Evolutionary conservation across 2,113 vertebrate species (phyloP).

Genomic region (Catharus minimus): DNA sequence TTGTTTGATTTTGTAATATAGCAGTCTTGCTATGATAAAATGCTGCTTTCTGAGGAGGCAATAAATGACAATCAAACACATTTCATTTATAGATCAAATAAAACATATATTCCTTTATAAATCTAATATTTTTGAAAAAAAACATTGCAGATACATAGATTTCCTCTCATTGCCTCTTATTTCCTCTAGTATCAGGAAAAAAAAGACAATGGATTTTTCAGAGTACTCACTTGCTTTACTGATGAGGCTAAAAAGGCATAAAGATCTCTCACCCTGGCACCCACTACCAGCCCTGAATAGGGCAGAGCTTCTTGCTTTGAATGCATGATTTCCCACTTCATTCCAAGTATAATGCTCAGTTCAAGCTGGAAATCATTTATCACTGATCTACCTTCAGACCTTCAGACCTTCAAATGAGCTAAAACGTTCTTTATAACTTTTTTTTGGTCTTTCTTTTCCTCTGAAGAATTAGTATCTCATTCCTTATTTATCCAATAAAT

Average conservation of each 20-base stretch:
- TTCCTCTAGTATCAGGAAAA: background rate
- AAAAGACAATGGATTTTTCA: background rate
- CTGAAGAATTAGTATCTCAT: background rate
- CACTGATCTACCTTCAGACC: background rate
- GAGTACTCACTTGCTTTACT: background rate
- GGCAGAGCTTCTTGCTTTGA: background rate
- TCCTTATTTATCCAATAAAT: background rate
- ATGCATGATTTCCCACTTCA: background rate
- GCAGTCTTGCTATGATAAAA: background rate
- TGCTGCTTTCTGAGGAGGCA: background rate
- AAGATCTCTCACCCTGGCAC: background rate
- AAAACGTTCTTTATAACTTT: background rate
- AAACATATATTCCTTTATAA: background rate
- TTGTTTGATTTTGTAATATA: background rate
- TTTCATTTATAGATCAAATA: background rate
- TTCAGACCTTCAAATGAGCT: background rate
- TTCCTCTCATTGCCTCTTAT: background rate
- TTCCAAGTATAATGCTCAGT: background rate
- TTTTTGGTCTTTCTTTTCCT: background rate
- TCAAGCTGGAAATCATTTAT: background rate
- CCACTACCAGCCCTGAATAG: background rate
- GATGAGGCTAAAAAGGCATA: background rate
- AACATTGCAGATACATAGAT: background rate
- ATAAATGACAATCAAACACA: background rate
- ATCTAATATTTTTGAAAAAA: background rate